phyloP scores from a whole-genome alignment of 2,888 invertebrate genomes.

The Mesorhabditis spiculigera region DNA sequence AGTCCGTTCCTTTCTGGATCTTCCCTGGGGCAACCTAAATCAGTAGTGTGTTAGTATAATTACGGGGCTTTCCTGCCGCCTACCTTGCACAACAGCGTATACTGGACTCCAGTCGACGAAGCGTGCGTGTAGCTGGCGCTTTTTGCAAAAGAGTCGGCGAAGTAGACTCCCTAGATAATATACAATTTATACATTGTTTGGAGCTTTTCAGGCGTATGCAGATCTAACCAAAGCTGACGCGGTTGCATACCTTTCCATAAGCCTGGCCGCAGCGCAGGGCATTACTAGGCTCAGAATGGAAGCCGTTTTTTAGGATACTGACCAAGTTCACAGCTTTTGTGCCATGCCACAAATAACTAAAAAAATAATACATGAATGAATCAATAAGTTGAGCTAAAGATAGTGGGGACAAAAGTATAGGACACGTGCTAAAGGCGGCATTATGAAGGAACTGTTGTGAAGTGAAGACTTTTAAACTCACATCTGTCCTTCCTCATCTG shows the following conservation, averaged over 20 bases:
- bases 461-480: background rate
- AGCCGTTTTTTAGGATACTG: slow-evolving; percentile 62
- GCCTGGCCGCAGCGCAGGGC: slow-evolving; percentile 60
- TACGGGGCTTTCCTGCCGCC: background rate
- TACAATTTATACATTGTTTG: background rate
- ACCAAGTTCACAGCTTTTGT: slow-evolving; percentile 62
- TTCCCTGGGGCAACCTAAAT: background rate
- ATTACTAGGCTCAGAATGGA: slow-evolving; percentile 62
- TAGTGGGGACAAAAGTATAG: too few relatives aligned
- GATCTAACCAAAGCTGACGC: background rate
- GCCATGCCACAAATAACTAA: slow-evolving; percentile 63
- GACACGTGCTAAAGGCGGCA: too few relatives aligned
- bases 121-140: slow-evolving; percentile 60
- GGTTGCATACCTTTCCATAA: slow-evolving; percentile 60
- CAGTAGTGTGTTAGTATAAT: too few relatives aligned
- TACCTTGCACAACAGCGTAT: slow-evolving; percentile 64
- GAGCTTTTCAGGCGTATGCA: background rate
- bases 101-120: slow-evolving; percentile 55
- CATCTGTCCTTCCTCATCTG: slow-evolving; percentile 8
- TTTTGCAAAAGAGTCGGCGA: slow-evolving; percentile 63
- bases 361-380: background rate
- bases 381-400: too few relatives aligned
- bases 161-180: slow-evolving; percentile 63
- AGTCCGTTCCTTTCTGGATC: background rate
- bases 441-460: too few relatives aligned